Evolutionary conservation across 2,113 vertebrate genomes (phyloP).

Genomic region (Syngnathus typhle): DNA sequence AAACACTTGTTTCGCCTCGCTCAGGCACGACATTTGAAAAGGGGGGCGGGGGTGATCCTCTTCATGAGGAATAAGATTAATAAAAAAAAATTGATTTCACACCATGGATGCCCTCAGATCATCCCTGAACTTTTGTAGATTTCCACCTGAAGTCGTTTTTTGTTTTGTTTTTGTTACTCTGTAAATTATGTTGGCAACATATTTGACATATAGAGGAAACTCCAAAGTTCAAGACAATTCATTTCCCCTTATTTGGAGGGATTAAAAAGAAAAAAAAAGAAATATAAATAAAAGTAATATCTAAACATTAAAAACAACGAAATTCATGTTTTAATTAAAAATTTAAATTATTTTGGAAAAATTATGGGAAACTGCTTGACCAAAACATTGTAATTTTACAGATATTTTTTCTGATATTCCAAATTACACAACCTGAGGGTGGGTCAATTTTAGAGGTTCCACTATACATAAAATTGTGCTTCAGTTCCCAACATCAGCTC

Average conservation of each 20-base stretch:
- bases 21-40: constrained; percentile 50
- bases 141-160: constrained; percentile 22
- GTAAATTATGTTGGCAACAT: neutral
- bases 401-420: neutral
- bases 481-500: constrained; percentile 28
- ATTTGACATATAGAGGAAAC: neutral
- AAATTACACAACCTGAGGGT: neutral
- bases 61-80: neutral
- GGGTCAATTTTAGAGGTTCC: neutral
- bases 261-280: too few species aligned
- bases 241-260: too few species aligned
- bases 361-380: too few species aligned
- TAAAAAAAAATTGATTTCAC: neutral
- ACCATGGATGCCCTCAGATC: neutral
- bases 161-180: neutral
- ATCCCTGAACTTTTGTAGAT: constrained; percentile 42
- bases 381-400: neutral
- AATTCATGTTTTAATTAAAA: too few species aligned
- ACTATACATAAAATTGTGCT: constrained; percentile 8
- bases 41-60: neutral
- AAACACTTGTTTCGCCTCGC: constrained; percentile 44
- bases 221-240: neutral
- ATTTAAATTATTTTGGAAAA: too few species aligned
- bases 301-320: too few species aligned
- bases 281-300: too few species aligned